Conservation (phyloP, 2,888 invertebrate genomes). For the Cyclophora punctaria region DNA sequence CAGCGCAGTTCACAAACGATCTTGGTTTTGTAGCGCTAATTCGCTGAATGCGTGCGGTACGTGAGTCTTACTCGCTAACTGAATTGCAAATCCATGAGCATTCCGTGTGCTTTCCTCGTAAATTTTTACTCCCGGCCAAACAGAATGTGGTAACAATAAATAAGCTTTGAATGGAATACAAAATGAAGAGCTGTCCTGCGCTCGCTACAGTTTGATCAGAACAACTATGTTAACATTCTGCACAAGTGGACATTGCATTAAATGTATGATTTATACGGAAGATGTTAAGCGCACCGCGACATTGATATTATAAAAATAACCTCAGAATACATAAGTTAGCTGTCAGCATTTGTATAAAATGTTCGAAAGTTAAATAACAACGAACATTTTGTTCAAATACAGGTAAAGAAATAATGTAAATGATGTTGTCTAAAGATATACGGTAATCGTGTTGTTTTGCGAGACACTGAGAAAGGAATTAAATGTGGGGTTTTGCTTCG, state of each 20-base stretch:
- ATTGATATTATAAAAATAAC: no score
- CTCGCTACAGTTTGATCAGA: slow-evolving; percentile 9
- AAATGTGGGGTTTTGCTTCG: slow-evolving; percentile 49
- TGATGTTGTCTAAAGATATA: no score
- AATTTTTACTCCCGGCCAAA: slow-evolving; percentile 14
- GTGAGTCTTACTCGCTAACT: slow-evolving; percentile 20
- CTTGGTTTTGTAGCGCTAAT: slow-evolving; percentile 37
- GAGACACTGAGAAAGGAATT: slow-evolving; percentile 30
- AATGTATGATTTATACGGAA: no score
- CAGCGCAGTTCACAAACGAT: slow-evolving; percentile 31
- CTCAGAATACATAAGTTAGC: no score
- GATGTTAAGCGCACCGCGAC: no score
- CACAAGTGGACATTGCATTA: no score
- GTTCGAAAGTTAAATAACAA: no score
- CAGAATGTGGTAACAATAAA: slow-evolving; percentile 9
- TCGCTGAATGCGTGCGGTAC: slow-evolving; percentile 35
- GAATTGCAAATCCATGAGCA: slow-evolving; percentile 24
- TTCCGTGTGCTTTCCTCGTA: slow-evolving; percentile 13
- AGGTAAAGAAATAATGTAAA: no score
- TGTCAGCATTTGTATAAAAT: no score
- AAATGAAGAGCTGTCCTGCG: slow-evolving; percentile 14
- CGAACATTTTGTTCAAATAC: no score
- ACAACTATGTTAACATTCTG: neutral
- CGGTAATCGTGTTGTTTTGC: no score
- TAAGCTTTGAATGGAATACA: slow-evolving; percentile 13